Evolutionary conservation across 2,113 vertebrate genomes (phyloP).

Genomic region (Odontophorus gujanensis): DNA sequence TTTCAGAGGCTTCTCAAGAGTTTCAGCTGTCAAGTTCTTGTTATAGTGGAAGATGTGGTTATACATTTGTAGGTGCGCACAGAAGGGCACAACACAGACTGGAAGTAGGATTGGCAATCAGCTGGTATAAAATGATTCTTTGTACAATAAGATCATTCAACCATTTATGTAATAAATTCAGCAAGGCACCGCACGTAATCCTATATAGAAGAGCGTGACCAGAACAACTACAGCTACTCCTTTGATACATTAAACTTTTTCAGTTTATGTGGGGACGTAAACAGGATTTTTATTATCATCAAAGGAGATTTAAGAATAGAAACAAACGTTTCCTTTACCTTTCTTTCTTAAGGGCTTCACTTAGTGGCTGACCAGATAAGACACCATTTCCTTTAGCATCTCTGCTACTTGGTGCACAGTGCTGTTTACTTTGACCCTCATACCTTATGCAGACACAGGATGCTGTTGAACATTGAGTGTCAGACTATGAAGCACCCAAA

Average conservation of each 20-base stretch:
- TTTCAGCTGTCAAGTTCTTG: background rate
- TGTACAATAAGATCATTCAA: background rate
- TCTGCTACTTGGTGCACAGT: background rate
- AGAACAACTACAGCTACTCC: background rate
- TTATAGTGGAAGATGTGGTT: background rate
- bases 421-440: background rate
- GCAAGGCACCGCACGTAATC: background rate
- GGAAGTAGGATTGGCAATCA: background rate
- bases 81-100: background rate
- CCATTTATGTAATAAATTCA: background rate
- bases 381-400: rapidly evolving
- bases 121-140: background rate
- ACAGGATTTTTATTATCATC: background rate
- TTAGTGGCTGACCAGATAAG: background rate
- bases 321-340: constrained; percentile 1
- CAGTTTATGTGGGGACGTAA: background rate
- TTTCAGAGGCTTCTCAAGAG: background rate
- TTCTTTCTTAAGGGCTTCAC: constrained; percentile 44
- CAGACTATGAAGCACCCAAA: background rate
- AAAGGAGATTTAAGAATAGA: background rate
- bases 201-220: background rate
- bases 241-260: background rate
- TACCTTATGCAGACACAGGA: background rate
- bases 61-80: background rate
- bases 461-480: rapidly evolving